Evolutionary conservation across 2,888 invertebrate species (phyloP).

Genomic region (Catocala fraxini): DNA sequence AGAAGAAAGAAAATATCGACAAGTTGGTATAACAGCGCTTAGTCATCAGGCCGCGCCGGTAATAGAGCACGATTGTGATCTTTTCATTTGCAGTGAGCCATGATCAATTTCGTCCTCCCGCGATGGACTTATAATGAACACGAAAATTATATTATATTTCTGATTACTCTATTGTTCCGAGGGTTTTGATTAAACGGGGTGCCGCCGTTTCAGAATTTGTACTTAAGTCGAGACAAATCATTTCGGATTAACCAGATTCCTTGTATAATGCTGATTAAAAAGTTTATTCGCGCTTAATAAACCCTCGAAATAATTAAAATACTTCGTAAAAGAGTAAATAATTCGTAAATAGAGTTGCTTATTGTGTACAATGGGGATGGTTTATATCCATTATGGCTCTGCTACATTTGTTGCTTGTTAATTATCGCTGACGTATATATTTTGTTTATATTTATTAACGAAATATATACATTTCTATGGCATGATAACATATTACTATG

Average conservation of each 20-base stretch:
- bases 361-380: slow-evolving; percentile 31
- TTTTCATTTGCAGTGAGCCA: slow-evolving; percentile 82
- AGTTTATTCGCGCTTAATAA: slow-evolving; percentile 61
- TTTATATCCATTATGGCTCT: slow-evolving; percentile 37
- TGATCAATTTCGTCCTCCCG: slow-evolving; percentile 69
- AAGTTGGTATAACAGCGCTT: slow-evolving; percentile 33
- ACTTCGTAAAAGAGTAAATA: slow-evolving; percentile 42
- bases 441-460: too few species aligned
- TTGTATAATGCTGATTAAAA: slow-evolving; percentile 58
- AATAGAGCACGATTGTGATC: slow-evolving; percentile 80
- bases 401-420: not conserved
- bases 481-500: too few species aligned
- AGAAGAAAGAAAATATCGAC: slow-evolving; percentile 11
- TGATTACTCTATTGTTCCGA: slow-evolving; percentile 79
- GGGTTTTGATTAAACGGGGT: slow-evolving; percentile 76
- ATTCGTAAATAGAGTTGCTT: slow-evolving; percentile 46
- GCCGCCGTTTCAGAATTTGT: slow-evolving; percentile 60
- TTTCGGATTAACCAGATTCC: slow-evolving; percentile 67
- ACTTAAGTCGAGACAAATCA: slow-evolving; percentile 67
- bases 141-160: slow-evolving; percentile 80
- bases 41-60: slow-evolving; percentile 65
- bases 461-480: too few species aligned
- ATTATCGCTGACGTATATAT: too few species aligned
- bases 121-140: slow-evolving; percentile 79
- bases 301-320: slow-evolving; percentile 49